A percentile compares a stretch with the other conserved stretches of the same genome.
Conservation (phyloP, 2,113 vertebrate genomes). For the Melospiza georgiana region DNA sequence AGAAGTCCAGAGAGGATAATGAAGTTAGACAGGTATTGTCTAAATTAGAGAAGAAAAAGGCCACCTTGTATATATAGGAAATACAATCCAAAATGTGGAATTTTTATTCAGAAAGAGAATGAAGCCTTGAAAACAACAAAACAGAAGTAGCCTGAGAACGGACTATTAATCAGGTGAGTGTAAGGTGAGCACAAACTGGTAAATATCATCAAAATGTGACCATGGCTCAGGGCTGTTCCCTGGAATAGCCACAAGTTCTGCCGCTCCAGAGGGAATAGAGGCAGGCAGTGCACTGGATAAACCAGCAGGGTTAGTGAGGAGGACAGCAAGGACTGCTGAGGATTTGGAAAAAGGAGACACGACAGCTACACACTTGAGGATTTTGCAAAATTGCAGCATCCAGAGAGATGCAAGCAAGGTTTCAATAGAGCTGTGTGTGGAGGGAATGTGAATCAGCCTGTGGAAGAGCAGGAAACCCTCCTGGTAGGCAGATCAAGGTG, state of each 20-base stretch:
- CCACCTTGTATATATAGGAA: not conserved
- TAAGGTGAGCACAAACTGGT: not conserved
- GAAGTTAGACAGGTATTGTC: not conserved
- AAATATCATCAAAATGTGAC: not conserved
- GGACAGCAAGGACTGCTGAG: not conserved
- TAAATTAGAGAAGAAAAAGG: not conserved
- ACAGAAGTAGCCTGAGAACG: not conserved
- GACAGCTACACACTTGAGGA: not conserved
- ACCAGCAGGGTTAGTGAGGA: not conserved
- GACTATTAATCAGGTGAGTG: not conserved
- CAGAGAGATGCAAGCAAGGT: not conserved
- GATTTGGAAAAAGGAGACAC: not conserved
- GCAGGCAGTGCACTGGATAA: not conserved
- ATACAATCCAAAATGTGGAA: not conserved
- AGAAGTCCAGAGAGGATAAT: not conserved
- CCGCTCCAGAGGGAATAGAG: not conserved
- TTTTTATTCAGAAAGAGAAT: not conserved
- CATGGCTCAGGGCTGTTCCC: accelerated
- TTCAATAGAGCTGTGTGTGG: not conserved
- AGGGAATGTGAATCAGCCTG: not conserved
- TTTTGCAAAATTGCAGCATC: not conserved
- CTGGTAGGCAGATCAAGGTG: not conserved
- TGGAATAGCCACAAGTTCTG: not conserved
- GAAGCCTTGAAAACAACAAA: not conserved
- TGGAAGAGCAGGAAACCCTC: not conserved